These are phyloP conservation scores for Dione vanillae DNA, from an alignment of 2,888 invertebrate species.

Conservation along the genomic window DNA sequence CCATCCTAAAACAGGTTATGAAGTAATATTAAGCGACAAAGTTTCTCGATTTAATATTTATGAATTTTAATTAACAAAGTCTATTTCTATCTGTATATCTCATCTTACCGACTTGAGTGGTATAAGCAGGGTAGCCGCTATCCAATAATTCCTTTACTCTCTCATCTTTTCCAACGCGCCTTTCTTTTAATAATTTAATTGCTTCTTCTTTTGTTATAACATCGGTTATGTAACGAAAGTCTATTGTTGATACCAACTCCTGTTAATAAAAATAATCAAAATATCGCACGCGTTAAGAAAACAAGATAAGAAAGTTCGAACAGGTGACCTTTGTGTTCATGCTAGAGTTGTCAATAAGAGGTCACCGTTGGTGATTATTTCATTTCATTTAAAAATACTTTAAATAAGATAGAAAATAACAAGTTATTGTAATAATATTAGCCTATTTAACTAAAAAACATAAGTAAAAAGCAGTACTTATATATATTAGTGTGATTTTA, in stretches of 20 bases:
- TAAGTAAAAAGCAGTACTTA: too few relatives aligned
- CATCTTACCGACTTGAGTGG: slow-evolving; percentile 91
- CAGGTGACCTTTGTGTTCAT: slow-evolving; percentile 30
- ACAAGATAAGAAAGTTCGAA: slow-evolving; percentile 32
- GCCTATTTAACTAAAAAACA: too few relatives aligned
- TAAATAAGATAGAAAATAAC: background rate
- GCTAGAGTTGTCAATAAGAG: slow-evolving; percentile 28
- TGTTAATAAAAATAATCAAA: slow-evolving; percentile 49
- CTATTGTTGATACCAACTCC: slow-evolving; percentile 92
- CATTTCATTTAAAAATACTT: slow-evolving; percentile 13
- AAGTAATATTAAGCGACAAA: background rate
- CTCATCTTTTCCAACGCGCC: slow-evolving; percentile 82
- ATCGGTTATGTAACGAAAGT: slow-evolving; percentile 93
- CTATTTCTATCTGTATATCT: too few relatives aligned
- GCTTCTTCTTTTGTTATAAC: slow-evolving; percentile 93
- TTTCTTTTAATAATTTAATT: slow-evolving; percentile 86
- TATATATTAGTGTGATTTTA: too few relatives aligned
- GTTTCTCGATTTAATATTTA: too few relatives aligned
- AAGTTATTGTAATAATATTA: too few relatives aligned
- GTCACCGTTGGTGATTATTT: slow-evolving; percentile 8
- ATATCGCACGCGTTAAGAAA: background rate
- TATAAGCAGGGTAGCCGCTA: slow-evolving; percentile 93
- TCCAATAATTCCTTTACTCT: slow-evolving; percentile 86
- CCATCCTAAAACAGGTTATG: slow-evolving; percentile 86
- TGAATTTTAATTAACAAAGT: too few relatives aligned